Evolutionary conservation across 2,888 invertebrate genomes (phyloP), one percentile per base, ranked within the genome.

Genomic region (Phlogophora meticulosa): DNA sequence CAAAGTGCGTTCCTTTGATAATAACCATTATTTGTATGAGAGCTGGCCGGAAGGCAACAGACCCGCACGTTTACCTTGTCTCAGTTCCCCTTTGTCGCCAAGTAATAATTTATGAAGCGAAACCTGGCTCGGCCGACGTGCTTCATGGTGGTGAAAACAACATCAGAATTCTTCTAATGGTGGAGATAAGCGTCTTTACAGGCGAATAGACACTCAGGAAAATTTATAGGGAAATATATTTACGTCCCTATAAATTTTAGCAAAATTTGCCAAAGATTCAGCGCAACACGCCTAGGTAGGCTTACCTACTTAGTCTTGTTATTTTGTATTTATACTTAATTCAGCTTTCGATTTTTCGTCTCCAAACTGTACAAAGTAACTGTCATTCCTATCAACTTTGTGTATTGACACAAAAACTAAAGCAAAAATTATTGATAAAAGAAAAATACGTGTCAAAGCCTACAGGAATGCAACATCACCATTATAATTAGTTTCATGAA

Each of bases 121-220:
- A 52, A 57, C 24, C 52, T 28, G 55, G 28, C 49, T 40, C 61
- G 34, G 24, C 24, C 9, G 40, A 52, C 24, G 22, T 48, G 48
- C 20, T 45, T 51, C 45, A 34, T 51, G 13, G 1, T 55, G 40
- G 62, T 43, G 45, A 58, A 71, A 77, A 56, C 42, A 58, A 49
- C 38, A 24, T 48, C 22, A 59, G 20, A 57, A 62, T 63, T 72
- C 36, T 55, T 55, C 10, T 55, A 63, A 77, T 56, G 72, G 17
- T 38, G 13, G 34, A 60, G 65, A 64, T 74, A 77, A 59, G 58
- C 48, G 46, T 17, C 48, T 55, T 58, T 72, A 52, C n/a, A 34
- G 5, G 34, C 46, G 15, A 51, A 34, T 22, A 59, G n/a, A n/a
- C 24, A 34, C 11, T n/a, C n/a, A n/a, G n/a, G n/a, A n/a, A n/a